Evolutionary conservation across 2,113 vertebrate genomes (phyloP).

Genomic region (Craseonycteris thonglongyai): DNA sequence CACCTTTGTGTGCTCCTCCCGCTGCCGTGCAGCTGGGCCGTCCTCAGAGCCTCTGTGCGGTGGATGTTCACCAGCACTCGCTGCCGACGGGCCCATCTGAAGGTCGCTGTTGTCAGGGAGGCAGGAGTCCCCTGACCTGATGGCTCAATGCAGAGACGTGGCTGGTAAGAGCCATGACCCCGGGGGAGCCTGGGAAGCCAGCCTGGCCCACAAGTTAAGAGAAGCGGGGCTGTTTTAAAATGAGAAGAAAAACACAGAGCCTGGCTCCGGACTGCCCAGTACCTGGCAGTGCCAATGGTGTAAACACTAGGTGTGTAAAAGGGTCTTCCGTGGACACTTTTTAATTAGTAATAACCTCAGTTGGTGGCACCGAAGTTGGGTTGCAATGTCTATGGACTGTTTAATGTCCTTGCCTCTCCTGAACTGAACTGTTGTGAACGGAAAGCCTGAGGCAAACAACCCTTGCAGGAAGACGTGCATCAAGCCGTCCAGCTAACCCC

Average conservation of each 20-base stretch:
- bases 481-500: too few species aligned
- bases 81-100: rapidly evolving
- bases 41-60: rapidly evolving
- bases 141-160: neutral
- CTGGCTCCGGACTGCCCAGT: neutral
- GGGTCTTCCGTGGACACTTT: neutral
- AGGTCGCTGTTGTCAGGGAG: neutral
- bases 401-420: neutral
- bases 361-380: rapidly evolving
- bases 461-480: neutral
- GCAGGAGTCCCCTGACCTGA: neutral
- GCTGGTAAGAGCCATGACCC: neutral
- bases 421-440: neutral
- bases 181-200: neutral
- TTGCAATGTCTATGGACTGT: neutral
- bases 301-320: rapidly evolving
- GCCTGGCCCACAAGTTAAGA: neutral
- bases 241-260: neutral
- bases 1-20: rapidly evolving
- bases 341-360: neutral
- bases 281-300: rapidly evolving
- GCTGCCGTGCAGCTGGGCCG: rapidly evolving
- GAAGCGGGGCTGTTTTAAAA: neutral
- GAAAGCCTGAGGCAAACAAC: neutral
- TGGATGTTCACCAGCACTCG: neutral